Base-by-base conservation (phyloP, 2,888 invertebrate genomes). In the Platypus cylindrus region DNA sequence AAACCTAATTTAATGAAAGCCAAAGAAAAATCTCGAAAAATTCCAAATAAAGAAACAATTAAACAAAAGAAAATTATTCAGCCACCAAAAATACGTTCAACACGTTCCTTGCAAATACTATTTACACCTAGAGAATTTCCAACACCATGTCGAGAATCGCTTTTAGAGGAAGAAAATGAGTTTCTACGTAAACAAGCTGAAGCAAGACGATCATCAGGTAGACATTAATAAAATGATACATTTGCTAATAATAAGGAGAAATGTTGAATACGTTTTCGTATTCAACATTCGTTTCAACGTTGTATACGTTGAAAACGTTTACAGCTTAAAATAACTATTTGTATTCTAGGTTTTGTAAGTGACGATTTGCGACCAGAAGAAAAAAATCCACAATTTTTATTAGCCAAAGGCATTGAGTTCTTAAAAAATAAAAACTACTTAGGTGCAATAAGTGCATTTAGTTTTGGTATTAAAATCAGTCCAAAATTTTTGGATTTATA, bases 361-460 rank as follows among this genome's bases (percentile, higher is more conserved):
- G 77, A 78, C 53, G 80, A 83, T 53, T 63, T 83, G 2, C 64
- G 77, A 22, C 75, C 78, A 1, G 85, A 87, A 53, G 87, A 89
- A 58, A 77, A 75, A 46, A 81, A 86, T 59, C 85, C 86, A 0
- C 70, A 77, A 41, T 87, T 81, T 76, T 70, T 87, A 36, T 75
- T 82, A 51, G 75, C 75, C 41, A 87, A 86, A 60, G 87, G 85
- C 30, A 76, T 81, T 53, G 74, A 78, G 41, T 83, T 87, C 58
- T 76, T 81, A 58, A 71, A 74, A 42, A 68, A 64, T 38, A 75
- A 76, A 17, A 84, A 87, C 60, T 81, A 75, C 54, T 64, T 80
- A 36, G 84, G 79, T 2, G 87, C 87, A 1, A 66, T 87, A 31
- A 86, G 82, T 53, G 87, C 85, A 5, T 87, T 82, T 53, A 70